Evolutionary conservation across 2,113 vertebrate species (phyloP).

Genomic region (Lipotes vexillifer): DNA sequence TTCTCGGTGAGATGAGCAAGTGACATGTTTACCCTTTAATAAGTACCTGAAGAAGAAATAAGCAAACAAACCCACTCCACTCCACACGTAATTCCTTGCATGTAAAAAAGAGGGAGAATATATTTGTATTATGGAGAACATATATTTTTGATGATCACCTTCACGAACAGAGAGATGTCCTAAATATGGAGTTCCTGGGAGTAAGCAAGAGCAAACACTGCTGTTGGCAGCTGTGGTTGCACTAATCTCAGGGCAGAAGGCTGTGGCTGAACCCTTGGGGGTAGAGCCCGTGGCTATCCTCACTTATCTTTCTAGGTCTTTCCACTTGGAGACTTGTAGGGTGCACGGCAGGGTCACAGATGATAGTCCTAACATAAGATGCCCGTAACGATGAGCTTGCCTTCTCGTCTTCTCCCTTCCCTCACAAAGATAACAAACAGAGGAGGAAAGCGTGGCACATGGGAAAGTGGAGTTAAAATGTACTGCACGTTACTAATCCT

Average conservation of each 20-base stretch:
- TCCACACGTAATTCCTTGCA: background rate
- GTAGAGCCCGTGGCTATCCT: background rate
- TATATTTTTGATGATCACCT: conserved; percentile 1
- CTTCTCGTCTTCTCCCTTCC: conserved; percentile 41
- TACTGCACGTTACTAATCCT: conserved; percentile 69
- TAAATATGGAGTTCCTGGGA: background rate
- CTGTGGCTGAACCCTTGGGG: conserved; percentile 38
- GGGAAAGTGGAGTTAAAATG: conserved; percentile 65
- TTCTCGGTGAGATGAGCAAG: conserved; percentile 19
- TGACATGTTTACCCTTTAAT: background rate
- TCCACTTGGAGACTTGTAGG: conserved; percentile 19
- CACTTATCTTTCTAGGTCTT: conserved; percentile 49
- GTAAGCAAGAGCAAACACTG: background rate
- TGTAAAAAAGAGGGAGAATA: background rate
- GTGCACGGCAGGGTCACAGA: background rate
- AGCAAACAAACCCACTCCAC: background rate
- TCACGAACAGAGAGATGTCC: background rate
- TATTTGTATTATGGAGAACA: background rate
- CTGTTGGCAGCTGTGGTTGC: background rate
- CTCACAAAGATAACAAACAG: conserved; percentile 65
- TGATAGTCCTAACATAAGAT: conserved; percentile 23
- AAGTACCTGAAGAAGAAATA: conserved; percentile 18
- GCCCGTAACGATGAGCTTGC: conserved; percentile 43
- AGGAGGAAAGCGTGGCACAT: conserved; percentile 43
- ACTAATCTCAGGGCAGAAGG: background rate